phyloP scores from a whole-genome alignment of 2,888 invertebrate species.

The Sepioteuthis lessoniana region DNA sequence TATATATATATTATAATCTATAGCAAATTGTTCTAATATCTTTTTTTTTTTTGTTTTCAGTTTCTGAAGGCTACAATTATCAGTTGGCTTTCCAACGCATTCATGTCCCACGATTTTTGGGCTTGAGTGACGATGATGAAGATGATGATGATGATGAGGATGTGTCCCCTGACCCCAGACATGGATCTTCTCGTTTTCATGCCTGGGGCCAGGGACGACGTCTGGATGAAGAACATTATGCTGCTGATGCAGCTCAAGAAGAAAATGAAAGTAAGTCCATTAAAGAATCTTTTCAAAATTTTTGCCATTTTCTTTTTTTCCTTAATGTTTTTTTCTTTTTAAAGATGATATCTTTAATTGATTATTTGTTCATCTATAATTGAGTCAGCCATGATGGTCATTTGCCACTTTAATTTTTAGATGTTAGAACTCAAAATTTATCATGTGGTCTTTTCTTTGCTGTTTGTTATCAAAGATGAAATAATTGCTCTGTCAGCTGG shows the following conservation, averaged over 20 bases:
- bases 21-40: not conserved
- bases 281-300: not conserved
- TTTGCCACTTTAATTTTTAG: too few species aligned
- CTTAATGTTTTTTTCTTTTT: not conserved
- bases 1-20: not conserved
- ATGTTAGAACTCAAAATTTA: too few species aligned
- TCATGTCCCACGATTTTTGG: conserved; percentile 20
- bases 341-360: too few species aligned
- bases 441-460: too few species aligned
- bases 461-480: too few species aligned
- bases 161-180: not conserved
- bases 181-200: conserved; percentile 35
- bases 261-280: not conserved
- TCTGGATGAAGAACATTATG: conserved; percentile 36
- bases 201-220: conserved; percentile 43
- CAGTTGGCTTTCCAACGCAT: conserved; percentile 8
- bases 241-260: not conserved
- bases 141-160: conserved; percentile 25
- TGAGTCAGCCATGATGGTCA: too few species aligned
- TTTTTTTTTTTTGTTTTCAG: not conserved
- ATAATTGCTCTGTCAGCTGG: too few species aligned
- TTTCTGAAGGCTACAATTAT: conserved; percentile 39
- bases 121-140: conserved; percentile 37
- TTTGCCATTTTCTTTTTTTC: too few species aligned
- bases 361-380: too few species aligned